A percentile compares a stretch with the other conserved stretches of the same genome.
phyloP scores from a whole-genome alignment of 2,113 vertebrate species.

The Pygoscelis adeliae region DNA sequence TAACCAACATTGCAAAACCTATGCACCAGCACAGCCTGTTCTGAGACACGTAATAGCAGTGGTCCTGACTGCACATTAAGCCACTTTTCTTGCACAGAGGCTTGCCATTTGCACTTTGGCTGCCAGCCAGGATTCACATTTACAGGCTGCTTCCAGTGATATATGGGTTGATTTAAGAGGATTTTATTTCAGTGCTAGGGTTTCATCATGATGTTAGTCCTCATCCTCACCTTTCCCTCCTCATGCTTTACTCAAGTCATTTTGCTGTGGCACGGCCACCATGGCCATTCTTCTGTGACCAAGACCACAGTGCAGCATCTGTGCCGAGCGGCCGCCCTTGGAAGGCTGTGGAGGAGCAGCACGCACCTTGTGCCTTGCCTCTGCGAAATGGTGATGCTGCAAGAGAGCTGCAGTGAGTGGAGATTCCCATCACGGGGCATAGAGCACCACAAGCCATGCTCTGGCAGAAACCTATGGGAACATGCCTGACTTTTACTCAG shows the following conservation, averaged over 20 bases:
- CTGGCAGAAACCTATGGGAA: background rate
- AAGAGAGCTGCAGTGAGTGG: rapidly evolving
- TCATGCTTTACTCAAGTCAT: background rate
- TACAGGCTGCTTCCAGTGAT: background rate
- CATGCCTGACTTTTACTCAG: background rate
- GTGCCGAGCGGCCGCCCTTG: background rate
- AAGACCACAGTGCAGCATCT: background rate
- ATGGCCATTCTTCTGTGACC: rapidly evolving
- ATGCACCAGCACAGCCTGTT: conserved; percentile 33
- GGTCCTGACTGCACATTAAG: background rate
- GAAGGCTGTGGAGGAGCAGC: background rate
- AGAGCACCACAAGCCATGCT: background rate
- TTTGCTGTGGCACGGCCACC: rapidly evolving
- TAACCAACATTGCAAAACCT: conserved; percentile 14
- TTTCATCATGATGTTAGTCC: background rate
- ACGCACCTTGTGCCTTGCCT: rapidly evolving
- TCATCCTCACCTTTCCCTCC: background rate
- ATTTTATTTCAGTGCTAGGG: background rate
- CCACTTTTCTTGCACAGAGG: background rate
- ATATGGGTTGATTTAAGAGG: background rate
- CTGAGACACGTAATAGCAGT: background rate
- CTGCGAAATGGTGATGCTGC: background rate
- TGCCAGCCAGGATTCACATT: conserved; percentile 35
- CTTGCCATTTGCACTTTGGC: conserved; percentile 3
- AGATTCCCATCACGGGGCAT: rapidly evolving